Evolutionary conservation across 2,888 invertebrate species (phyloP).

Genomic region (Catocala nupta): DNA sequence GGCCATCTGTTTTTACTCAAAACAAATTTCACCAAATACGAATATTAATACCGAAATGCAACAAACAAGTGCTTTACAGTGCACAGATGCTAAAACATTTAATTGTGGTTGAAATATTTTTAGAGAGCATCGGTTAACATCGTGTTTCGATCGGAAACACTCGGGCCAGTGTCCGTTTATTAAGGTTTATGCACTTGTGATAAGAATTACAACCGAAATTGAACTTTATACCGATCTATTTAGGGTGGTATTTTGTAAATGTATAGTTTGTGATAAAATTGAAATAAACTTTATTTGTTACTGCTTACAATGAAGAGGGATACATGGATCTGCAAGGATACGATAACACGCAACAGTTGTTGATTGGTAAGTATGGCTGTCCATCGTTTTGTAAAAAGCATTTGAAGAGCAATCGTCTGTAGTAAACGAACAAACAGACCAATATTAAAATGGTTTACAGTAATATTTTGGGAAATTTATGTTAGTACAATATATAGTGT

Average conservation of each 20-base stretch:
- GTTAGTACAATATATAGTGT: too few relatives aligned
- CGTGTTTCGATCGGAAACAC: slow-evolving; percentile 45
- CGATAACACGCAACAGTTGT: slow-evolving; percentile 77
- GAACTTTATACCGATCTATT: not conserved
- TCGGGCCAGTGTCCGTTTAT: slow-evolving; percentile 20
- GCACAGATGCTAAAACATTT: slow-evolving; percentile 41
- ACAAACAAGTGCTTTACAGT: slow-evolving; percentile 28
- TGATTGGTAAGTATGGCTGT: slow-evolving; percentile 70
- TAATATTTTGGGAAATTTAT: too few relatives aligned
- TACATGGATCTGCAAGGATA: slow-evolving; percentile 78
- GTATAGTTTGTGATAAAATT: slow-evolving; percentile 34
- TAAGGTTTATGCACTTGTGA: slow-evolving; percentile 22
- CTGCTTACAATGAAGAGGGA: slow-evolving; percentile 67
- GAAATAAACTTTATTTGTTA: slow-evolving; percentile 51
- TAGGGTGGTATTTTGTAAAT: slow-evolving; percentile 22
- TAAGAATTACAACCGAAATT: slow-evolving; percentile 14
- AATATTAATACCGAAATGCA: slow-evolving; percentile 24
- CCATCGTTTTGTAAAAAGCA: slow-evolving; percentile 1
- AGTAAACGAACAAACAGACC: too few relatives aligned
- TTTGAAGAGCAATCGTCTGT: too few relatives aligned
- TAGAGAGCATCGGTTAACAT: slow-evolving; percentile 43
- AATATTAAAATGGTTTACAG: too few relatives aligned
- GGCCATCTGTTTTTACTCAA: slow-evolving; percentile 10
- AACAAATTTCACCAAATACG: not conserved
- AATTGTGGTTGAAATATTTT: slow-evolving; percentile 48